A percentile compares a stretch with the other conserved stretches of the same genome.
Evolutionary conservation across 2,797 vertebrate species (phyloP).

Genomic region (Gadopsis marmoratus): DNA sequence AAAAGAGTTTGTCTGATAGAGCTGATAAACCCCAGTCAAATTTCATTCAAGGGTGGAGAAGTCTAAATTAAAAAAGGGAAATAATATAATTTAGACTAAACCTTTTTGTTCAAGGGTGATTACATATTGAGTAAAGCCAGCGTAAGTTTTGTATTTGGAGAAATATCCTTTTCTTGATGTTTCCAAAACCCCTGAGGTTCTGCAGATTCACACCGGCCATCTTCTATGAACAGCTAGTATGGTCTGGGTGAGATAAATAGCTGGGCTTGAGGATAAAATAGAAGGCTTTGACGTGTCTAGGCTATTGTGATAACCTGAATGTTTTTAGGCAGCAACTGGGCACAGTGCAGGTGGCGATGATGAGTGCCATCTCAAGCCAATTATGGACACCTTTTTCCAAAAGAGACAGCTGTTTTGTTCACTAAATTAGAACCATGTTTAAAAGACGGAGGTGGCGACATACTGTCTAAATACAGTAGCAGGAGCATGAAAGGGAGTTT

Average conservation of each 20-base stretch:
- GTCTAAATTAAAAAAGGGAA: constrained; percentile 22
- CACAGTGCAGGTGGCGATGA: constrained; percentile 52
- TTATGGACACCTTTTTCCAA: constrained; percentile 31
- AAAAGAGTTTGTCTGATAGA: constrained; percentile 19
- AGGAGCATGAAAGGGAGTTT: not conserved
- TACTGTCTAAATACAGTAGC: not conserved
- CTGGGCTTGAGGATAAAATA: constrained; percentile 59
- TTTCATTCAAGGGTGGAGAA: constrained; percentile 30
- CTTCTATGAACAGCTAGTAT: constrained; percentile 43
- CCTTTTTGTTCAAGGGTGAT: constrained; percentile 34
- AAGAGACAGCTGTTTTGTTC: constrained; percentile 46
- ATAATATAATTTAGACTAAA: constrained; percentile 16
- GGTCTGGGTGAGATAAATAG: constrained; percentile 65
- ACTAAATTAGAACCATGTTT: constrained; percentile 47
- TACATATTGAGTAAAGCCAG: constrained; percentile 4
- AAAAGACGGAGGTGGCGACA: constrained; percentile 33
- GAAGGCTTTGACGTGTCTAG: constrained; percentile 46
- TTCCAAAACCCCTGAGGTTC: constrained; percentile 19
- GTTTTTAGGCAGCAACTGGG: constrained; percentile 56
- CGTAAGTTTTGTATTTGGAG: constrained; percentile 28
- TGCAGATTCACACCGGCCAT: constrained; percentile 50
- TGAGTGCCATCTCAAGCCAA: constrained; percentile 41
- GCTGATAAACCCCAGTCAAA: constrained; percentile 34
- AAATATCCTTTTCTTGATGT: constrained; percentile 24
- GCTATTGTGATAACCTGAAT: constrained; percentile 61